Evolutionary conservation across 2,113 vertebrate species (phyloP), one percentile per base, ranked within the genome.

Genomic region (Ctenomys sociabilis): DNA sequence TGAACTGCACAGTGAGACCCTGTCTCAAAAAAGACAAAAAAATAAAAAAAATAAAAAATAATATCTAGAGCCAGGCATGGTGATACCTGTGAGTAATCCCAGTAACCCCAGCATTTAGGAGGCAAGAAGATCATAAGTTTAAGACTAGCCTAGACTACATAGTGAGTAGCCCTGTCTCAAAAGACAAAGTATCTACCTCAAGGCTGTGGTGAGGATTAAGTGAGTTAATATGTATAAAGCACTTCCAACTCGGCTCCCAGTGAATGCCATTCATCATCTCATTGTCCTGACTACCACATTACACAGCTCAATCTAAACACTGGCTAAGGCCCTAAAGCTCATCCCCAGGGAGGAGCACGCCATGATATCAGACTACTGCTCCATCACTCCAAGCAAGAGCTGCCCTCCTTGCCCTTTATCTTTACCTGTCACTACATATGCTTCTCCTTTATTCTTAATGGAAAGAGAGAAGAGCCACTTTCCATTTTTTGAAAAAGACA

Each of bases 381-480:
- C 85, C 85, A 66, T 96, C 66, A 66, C 37, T 77, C 52, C 77
- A 88, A 68, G 43, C 35, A 86, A 40, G 17, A 83, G 73, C 73
- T 49, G 26, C 43, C 82, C 49, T 43, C 30, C 70, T 87, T 83
- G 80, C 14, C 43, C 68, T 81, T 94, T 40, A 77, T 75, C 32
- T 87, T 85, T 43, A 63, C n/a, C 54, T 14, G 22, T 93, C n/a
- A 59, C 66, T 45, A 1, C 49, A 96, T 37, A 7, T 37, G 37
- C 37, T 85, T 90, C 19, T 89, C n/a, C 87, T 91, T 70, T 88
- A 37, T 57, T 63, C 82, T 85, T 85, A 61, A 26, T 94, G 28
- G 49, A 94, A 70, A 93, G 73, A 35, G 70, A 95, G 61, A 96
- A 37, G 77, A 91, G 72, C n/a, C 40, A 91, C 43, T 87, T 70